Percentiles rank a stretch among this genome's conserved stretches.
Evolutionary conservation across 2,113 vertebrate genomes (phyloP).

Genomic region (Ameiurus melas): DNA sequence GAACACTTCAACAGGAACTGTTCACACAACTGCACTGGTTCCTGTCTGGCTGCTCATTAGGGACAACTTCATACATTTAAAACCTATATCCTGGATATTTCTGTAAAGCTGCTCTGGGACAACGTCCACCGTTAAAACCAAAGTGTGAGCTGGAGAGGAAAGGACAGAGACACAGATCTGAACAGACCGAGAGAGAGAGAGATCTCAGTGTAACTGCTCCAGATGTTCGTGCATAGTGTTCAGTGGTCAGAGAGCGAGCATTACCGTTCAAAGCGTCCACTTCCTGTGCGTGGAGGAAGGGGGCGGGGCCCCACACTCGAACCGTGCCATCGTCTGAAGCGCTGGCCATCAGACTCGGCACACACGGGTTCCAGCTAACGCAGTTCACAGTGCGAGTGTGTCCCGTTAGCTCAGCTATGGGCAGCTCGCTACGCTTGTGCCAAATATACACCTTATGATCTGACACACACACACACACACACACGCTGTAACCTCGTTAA

Average conservation of each 20-base stretch:
- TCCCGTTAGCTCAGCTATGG: constrained; percentile 95
- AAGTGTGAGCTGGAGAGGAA: not conserved
- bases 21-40: too few species aligned
- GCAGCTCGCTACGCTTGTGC: constrained; percentile 96
- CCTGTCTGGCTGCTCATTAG: too few species aligned
- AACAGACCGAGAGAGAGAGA: not conserved
- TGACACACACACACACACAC: constrained; percentile 55
- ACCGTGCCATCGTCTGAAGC: constrained; percentile 98
- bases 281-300: constrained; percentile 91
- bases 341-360: constrained; percentile 96
- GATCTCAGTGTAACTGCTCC: not conserved
- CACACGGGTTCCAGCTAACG: constrained; percentile 98
- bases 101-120: too few species aligned
- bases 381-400: constrained; percentile 98
- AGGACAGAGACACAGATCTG: not conserved
- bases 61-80: too few species aligned
- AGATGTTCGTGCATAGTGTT: not conserved
- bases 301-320: constrained; percentile 97
- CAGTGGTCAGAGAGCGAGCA: not conserved
- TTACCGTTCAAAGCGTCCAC: constrained; percentile 83
- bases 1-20: too few species aligned
- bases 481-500: not conserved
- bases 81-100: too few species aligned
- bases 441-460: constrained; percentile 99
- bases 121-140: too few species aligned